Conservation (phyloP, 2,113 vertebrate genomes). For the Laterallus jamaicensis region DNA sequence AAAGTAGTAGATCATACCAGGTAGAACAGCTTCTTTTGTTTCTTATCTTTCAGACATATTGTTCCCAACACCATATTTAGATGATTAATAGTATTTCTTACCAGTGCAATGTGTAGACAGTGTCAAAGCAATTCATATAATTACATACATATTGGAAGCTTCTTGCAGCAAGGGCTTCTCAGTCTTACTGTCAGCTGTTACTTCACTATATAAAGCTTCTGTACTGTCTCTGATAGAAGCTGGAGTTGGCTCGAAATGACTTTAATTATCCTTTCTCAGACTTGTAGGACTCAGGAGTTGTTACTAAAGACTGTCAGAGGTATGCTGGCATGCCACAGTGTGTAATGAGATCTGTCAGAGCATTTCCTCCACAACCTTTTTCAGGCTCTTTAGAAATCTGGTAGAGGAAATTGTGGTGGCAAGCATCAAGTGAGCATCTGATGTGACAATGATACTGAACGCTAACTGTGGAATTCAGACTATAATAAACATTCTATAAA, state of each 20-base stretch:
- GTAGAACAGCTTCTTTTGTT: neutral
- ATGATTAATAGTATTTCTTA: neutral
- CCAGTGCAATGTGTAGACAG: neutral
- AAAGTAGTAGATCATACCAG: neutral
- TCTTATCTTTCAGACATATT: neutral
- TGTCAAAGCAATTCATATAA: neutral
- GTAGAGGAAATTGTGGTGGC: neutral
- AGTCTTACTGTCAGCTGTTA: neutral
- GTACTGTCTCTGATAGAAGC: neutral
- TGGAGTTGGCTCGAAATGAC: neutral
- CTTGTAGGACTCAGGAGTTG: neutral
- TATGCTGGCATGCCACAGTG: neutral
- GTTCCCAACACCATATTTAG: neutral
- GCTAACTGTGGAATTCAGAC: neutral
- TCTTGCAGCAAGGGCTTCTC: neutral
- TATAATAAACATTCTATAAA: neutral
- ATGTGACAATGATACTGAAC: neutral
- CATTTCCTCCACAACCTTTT: neutral
- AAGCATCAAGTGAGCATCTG: neutral
- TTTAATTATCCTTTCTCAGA: constrained; percentile 29
- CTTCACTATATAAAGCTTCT: constrained; percentile 29
- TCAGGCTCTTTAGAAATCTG: constrained; percentile 1
- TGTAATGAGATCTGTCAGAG: constrained; percentile 34
- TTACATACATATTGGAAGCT: neutral
- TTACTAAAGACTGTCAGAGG: constrained; percentile 32